Base-by-base conservation (phyloP, 2,797 vertebrate genomes). In the Enteromius unitaeniatus region DNA sequence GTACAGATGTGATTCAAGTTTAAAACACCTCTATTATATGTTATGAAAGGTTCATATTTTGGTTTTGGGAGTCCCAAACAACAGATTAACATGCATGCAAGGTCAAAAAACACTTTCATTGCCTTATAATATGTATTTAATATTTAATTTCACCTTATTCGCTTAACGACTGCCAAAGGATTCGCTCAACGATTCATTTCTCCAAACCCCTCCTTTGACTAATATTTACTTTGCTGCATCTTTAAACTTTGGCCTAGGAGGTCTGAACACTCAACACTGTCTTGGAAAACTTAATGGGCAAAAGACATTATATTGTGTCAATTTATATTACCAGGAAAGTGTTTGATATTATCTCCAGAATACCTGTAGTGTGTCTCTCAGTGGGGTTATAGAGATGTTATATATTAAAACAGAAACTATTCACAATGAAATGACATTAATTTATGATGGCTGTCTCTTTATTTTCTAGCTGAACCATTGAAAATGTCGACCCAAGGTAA, bases 401-500 rank as follows among this genome's bases (percentile, higher is more conserved):
- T 17, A 1, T 53, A 11, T 1, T 14, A 75, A 13, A 34, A n/a
- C 49, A 34, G 72, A 55, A 55, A 53, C 1, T 19, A 19, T 21
- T 34, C 19, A 51, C 15, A 74, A 37, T 55, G 14, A 75, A 75
- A 23, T 26, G 3, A 3, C 31, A 76, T 55, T 40, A 0, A 55
- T 37, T 37, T 55, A 17, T 75, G 47, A 5, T 8, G 26, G 62
- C 10, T 86, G 79, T 53, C 60, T 86, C 68, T 87, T 84, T 86
- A 62, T 84, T 84, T 92, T 88, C 67, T 87, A 28, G 81, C 84
- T 85, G 87, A 91, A 86, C 72, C 88, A 31, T 81, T 76, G 68
- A 85, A 51, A 88, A 72, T 83, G 1, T 10, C 1, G 7, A 83
- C 87, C 85, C 87, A 89, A 92, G 93, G 93, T 93, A 92, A 92